phyloP scores from a whole-genome alignment of 2,797 vertebrate genomes.

The Sylvia borin region DNA sequence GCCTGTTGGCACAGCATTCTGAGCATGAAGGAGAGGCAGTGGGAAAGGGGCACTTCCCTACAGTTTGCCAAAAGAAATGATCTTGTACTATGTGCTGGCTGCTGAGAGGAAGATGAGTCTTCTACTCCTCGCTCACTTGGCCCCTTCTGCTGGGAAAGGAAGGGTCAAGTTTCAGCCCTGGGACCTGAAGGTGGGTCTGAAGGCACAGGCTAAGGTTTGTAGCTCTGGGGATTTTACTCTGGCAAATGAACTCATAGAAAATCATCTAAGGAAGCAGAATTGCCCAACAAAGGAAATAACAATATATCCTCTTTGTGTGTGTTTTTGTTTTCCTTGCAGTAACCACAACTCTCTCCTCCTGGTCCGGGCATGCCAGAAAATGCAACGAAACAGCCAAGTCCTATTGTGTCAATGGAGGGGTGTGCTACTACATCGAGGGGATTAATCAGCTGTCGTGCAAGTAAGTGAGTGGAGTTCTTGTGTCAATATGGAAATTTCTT shows the following conservation, averaged over 20 bases:
- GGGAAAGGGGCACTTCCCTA: neutral
- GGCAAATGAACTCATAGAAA: neutral
- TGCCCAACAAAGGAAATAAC: conserved; percentile 25
- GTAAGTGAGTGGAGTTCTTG: conserved; percentile 85
- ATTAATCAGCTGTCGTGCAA: conserved; percentile 97
- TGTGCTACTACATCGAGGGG: conserved; percentile 97
- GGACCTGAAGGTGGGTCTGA: neutral
- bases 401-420: conserved; percentile 95
- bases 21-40: neutral
- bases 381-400: conserved; percentile 96
- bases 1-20: neutral
- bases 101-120: neutral
- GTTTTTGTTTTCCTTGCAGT: conserved; percentile 73
- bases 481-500: conserved; percentile 20
- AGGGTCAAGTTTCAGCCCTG: neutral
- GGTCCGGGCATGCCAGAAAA: conserved; percentile 91
- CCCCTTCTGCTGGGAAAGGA: neutral
- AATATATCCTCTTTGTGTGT: conserved; percentile 45
- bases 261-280: neutral
- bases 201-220: neutral
- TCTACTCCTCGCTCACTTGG: neutral
- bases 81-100: neutral
- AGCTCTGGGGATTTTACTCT: neutral
- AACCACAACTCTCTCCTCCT: conserved; percentile 90
- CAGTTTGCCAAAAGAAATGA: neutral